Base-by-base conservation (phyloP, 2,888 invertebrate genomes). In the Lacanobia oleracea region DNA sequence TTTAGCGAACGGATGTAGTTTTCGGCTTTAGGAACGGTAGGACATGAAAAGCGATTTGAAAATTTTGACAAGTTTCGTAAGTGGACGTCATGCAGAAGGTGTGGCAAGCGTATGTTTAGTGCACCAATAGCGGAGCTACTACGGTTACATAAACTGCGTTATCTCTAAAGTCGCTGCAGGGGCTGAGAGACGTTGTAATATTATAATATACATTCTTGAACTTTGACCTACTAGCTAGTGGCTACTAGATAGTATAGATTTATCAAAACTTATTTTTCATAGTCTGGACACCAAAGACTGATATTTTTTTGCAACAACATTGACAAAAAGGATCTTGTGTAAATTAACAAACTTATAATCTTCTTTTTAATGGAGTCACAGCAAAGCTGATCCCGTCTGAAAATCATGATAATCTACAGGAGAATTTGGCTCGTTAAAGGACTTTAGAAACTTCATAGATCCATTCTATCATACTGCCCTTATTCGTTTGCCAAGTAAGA, bases 151-250 rank as follows among this genome's bases (percentile, higher is more conserved):
- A 53, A 62, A 45, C 37, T 37, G 43, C 50, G 18, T 23, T 48
- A 27, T 12, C 2, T n/a, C 51, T 23, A 45, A 74, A 74, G 33
- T 18, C 7, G 14, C 21, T 8, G 6, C 18, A 37, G 23, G 37
- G 48, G n/a, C 40, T 48, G 33, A 14, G 21, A 14, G 45, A 37
- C 40, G 40, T 27, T 40, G 16, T 40, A n/a, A 27, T n/a, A 7
- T 27, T 33, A 40, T 60, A 45, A 57, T 45, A 73, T 21, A 51
- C n/a, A 75, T 37, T 53, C 45, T 74, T 71, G 51, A 75, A 62
- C 64, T 62, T 51, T 51, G 16, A n/a, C 50, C n/a, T 51, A 5
- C 0, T 14, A 21, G 12, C 40, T 33, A 43, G 40, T 37, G 4
- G 16, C 14, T 21, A 51, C 18, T 33, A 33, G 5, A 2, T 33